phyloP scores from a whole-genome alignment of 2,113 vertebrate genomes.

The Phyllostomus hastatus region DNA sequence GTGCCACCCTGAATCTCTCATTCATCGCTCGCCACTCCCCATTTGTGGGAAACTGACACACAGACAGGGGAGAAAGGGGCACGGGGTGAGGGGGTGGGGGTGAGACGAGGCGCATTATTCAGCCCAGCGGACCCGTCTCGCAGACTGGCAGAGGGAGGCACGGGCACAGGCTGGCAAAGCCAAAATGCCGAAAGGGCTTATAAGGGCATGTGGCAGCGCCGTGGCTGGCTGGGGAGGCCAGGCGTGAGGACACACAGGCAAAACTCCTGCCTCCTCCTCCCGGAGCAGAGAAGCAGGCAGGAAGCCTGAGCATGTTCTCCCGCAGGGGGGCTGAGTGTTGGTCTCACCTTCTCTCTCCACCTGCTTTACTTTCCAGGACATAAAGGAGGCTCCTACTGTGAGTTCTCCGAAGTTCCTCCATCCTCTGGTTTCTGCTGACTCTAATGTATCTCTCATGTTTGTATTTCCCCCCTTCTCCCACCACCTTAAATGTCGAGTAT shows the following conservation, averaged over 20 bases:
- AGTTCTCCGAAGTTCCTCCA: not conserved
- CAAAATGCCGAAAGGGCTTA: not conserved
- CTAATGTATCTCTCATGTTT: not conserved
- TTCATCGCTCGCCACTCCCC: not conserved
- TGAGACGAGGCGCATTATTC: not conserved
- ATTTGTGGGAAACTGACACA: not conserved
- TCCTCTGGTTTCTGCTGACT: not conserved
- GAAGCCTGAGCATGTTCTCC: too few relatives aligned
- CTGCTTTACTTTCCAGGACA: not conserved
- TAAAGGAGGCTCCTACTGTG: not conserved
- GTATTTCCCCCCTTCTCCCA: not conserved
- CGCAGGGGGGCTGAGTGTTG: not conserved
- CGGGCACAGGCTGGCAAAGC: not conserved
- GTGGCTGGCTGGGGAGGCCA: rapidly evolving
- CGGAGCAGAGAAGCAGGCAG: rapidly evolving
- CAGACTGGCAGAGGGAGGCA: not conserved
- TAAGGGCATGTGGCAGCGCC: not conserved
- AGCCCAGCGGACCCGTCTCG: not conserved
- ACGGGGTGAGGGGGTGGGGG: too few relatives aligned
- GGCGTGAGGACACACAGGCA: rapidly evolving
- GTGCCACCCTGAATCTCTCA: rapidly evolving
- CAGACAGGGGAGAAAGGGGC: not conserved
- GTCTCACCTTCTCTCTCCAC: not conserved
- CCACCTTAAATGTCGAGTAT: conserved; percentile 51
- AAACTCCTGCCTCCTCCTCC: not conserved